These are phyloP conservation scores for Dinothrombium tinctorium DNA, from an alignment of 1,140 invertebrate species.

Conservation along the genomic window DNA sequence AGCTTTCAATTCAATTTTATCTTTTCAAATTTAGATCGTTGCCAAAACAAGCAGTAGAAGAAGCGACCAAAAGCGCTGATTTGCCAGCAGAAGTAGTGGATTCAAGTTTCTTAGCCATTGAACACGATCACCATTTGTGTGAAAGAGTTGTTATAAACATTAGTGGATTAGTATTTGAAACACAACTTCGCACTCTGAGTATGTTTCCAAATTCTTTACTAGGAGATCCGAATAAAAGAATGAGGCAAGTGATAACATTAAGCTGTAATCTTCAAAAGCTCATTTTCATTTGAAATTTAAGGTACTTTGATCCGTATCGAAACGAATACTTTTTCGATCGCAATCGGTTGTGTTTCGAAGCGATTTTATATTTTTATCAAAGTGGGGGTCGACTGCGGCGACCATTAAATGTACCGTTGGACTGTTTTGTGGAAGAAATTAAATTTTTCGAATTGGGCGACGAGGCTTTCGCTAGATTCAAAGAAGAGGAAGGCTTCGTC, in stretches of 20 bases:
- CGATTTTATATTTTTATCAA: constrained; percentile 99
- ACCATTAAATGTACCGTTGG: constrained; percentile 91
- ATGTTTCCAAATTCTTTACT: constrained; percentile 96
- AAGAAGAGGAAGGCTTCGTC: constrained; percentile 26
- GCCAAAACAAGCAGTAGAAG: no score
- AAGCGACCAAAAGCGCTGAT: no score
- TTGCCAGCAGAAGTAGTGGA: no score
- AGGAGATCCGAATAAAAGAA: constrained; percentile 27
- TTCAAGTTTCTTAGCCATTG: no score
- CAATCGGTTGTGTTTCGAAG: constrained; percentile 89
- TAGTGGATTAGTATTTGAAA: constrained; percentile 94
- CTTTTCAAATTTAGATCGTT: no score
- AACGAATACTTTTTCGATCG: constrained; percentile 99
- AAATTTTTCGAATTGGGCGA: constrained; percentile 38
- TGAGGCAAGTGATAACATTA: no score
- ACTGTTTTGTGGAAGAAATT: constrained; percentile 94
- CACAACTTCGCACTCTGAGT: constrained; percentile 86
- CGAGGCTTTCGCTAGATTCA: constrained; percentile 88
- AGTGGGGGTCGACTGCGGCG: constrained; percentile 82
- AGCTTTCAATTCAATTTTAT: no score
- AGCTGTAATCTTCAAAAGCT: no score
- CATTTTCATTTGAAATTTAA: no score
- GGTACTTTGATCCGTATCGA: constrained; percentile 84
- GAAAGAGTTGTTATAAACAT: constrained; percentile 95
- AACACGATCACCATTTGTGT: constrained; percentile 89